Conservation (phyloP, 2,113 vertebrate species). For the Sisor rabdophorus region DNA sequence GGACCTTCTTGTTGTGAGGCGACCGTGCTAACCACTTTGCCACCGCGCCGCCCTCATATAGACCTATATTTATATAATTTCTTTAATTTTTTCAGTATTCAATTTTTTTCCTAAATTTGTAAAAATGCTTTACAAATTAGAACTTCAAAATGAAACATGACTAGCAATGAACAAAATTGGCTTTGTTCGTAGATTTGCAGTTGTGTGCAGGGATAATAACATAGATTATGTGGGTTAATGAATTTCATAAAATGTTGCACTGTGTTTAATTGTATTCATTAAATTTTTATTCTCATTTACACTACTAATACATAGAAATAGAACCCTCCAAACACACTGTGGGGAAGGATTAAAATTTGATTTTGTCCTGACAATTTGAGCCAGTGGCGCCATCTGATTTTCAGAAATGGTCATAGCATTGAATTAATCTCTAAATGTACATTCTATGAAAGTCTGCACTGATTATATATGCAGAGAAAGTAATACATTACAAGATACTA, state of each 20-base stretch:
- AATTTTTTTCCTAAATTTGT: not conserved
- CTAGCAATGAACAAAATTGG: not conserved
- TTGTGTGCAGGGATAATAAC: not conserved
- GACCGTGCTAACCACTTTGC: too few relatives aligned
- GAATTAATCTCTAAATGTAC: conserved; percentile 20
- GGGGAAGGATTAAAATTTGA: conserved; percentile 54
- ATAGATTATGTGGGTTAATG: not conserved
- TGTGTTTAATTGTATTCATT: not conserved
- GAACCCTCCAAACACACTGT: conserved; percentile 16
- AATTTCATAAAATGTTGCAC: too few relatives aligned
- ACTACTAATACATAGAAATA: not conserved
- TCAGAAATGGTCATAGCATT: conserved; percentile 33
- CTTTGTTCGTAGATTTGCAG: not conserved
- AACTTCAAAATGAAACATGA: not conserved
- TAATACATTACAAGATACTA: not conserved
- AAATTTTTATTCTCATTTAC: not conserved
- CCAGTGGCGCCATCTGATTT: conserved; percentile 18
- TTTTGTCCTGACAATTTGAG: conserved; percentile 46
- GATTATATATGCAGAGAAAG: not conserved
- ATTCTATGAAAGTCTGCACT: not conserved
- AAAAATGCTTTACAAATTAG: not conserved
- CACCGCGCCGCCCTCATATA: too few relatives aligned
- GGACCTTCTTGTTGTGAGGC: too few relatives aligned
- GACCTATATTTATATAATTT: not conserved
- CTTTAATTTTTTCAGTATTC: not conserved